A percentile compares a stretch with the other conserved stretches of the same genome.
These are phyloP conservation scores for Dicranocentrus wangi DNA, from an alignment of 2,888 invertebrate genomes.

Conservation along the genomic window DNA sequence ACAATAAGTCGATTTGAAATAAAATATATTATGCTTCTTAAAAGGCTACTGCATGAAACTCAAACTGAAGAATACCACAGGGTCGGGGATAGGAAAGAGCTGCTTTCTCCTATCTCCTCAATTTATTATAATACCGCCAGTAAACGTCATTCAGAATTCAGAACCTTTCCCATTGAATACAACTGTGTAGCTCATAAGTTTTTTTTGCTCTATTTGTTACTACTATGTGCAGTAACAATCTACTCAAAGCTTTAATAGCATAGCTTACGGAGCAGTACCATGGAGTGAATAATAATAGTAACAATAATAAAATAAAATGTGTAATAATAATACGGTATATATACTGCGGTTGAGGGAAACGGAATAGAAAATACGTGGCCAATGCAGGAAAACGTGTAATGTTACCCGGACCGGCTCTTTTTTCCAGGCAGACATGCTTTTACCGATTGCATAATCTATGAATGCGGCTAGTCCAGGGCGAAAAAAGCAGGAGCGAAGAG, in stretches of 20 bases:
- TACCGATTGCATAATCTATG: slow-evolving; percentile 36
- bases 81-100: no score
- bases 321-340: no score
- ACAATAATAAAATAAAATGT: slow-evolving; percentile 21
- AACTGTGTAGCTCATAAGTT: not conserved
- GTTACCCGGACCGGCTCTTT: no score
- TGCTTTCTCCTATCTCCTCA: slow-evolving; percentile 23
- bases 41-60: no score
- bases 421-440: not conserved
- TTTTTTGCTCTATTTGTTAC: not conserved
- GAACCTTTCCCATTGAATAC: not conserved
- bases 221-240: not conserved
- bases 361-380: no score
- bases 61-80: no score
- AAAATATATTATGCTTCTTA: no score
- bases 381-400: no score
- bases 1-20: no score
- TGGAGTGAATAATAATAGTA: slow-evolving; percentile 29
- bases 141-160: slow-evolving; percentile 35
- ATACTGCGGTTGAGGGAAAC: no score
- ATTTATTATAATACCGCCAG: slow-evolving; percentile 50
- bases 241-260: not conserved
- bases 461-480: not conserved
- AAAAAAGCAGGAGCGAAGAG: not conserved
- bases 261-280: not conserved